Base-by-base conservation (phyloP, 2,797 vertebrate species). In the Steatocranus sp. region DNA sequence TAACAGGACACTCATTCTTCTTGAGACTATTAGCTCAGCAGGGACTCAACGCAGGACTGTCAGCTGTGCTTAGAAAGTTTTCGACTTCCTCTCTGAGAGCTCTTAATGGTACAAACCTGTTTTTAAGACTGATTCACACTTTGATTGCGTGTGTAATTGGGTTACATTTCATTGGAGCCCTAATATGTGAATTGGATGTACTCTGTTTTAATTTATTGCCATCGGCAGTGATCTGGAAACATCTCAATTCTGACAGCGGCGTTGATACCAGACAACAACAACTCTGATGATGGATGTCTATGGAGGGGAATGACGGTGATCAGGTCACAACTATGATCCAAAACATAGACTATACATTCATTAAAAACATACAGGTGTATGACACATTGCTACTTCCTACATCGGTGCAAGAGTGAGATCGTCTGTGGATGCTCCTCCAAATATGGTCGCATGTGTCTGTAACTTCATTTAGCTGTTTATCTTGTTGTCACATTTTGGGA, bases 1-100 rank as follows among this genome's bases (percentile, higher is more conserved):
- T 90, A 89, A 88, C 82, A 66, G 79, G 80, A 83, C 56, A 85
- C 36, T 79, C 43, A 81, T 32, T 87, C 76, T 54, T 20, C 77
- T 70, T 54, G 74, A 87, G 79, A 77, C 49, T 53, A 32, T 87
- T 88, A 88, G 75, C 84, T 83, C 83, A 81, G 85, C 15, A 7
- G 54, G 56, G n/a, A 61, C 34, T 85, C 58, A 23, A 32, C 5
- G n/a, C 27, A 53, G 38, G 23, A 75, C 53, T 49, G 63, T 54
- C 38, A 73, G 17, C 74, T 85, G 38, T 54, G 49, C 46, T 84
- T 18, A 25, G 27, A 23, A 54, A 20, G 32, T 48, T 79, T 79
- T 20, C 18, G 3, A n/a, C 61, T 81, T 54, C 51, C 12, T 27
- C 14, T 4, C 30, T 48, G 25, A 73, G 25, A 73, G 68, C 27